These are phyloP conservation scores for Drosophila borborema DNA, from an alignment of 2,888 invertebrate species.

Conservation along the genomic window DNA sequence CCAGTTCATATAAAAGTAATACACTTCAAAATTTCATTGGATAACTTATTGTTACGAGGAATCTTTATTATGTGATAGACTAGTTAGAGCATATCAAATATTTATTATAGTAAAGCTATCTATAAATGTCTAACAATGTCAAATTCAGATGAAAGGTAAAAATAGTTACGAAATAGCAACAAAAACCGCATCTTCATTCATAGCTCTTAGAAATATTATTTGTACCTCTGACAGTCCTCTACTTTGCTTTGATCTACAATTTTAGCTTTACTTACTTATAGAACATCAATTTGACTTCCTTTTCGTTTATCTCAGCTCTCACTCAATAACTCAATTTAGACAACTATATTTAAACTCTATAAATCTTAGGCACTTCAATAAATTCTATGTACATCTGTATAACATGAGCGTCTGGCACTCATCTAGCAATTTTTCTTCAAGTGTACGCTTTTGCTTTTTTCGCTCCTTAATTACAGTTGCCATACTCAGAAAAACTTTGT, in stretches of 20 bases:
- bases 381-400: neutral
- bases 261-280: neutral
- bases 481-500: conserved; percentile 14
- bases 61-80: neutral
- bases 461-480: conserved; percentile 31
- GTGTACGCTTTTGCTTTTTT: conserved; percentile 25
- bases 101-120: neutral
- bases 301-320: neutral
- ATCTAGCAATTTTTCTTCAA: conserved; percentile 14
- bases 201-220: too few relatives aligned
- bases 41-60: neutral
- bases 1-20: conserved; percentile 12
- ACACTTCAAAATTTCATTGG: conserved; percentile 22
- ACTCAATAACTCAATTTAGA: neutral
- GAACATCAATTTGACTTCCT: neutral
- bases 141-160: neutral
- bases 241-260: neutral
- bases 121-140: neutral
- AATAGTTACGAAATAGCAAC: neutral
- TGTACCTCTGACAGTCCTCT: neutral
- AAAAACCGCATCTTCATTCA: neutral
- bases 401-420: conserved; percentile 9
- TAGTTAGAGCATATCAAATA: neutral
- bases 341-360: neutral
- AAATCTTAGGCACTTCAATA: neutral